Conservation (phyloP, 2,113 vertebrate species). For the Megaceryle maxima region DNA sequence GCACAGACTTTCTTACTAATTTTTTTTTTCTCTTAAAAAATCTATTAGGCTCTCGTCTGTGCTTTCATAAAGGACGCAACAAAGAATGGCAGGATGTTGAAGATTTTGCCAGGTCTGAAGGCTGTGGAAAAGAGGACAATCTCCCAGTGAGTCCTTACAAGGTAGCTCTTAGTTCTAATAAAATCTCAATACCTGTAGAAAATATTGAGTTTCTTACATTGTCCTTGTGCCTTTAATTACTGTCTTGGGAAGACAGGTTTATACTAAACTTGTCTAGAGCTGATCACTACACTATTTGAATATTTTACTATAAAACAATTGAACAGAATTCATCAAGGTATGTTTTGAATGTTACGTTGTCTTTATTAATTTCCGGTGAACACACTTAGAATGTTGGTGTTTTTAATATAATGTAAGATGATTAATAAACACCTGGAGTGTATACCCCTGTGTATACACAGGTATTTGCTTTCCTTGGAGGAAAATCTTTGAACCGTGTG, state of each 20-base stretch:
- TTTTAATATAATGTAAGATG: neutral
- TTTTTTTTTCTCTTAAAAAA: neutral
- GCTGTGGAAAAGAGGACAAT: slow-evolving; percentile 85
- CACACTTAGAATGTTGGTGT: neutral
- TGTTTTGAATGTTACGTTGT: neutral
- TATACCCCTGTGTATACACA: neutral
- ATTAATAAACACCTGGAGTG: neutral
- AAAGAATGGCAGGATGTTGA: slow-evolving; percentile 95
- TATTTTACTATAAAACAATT: neutral
- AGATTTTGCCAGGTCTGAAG: slow-evolving; percentile 85
- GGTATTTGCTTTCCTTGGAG: neutral
- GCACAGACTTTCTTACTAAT: neutral
- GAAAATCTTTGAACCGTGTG: neutral
- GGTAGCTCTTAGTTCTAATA: slow-evolving; percentile 66
- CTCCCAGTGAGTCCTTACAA: slow-evolving; percentile 78
- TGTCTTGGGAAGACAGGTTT: neutral
- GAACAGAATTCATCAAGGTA: neutral
- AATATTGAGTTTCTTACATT: neutral
- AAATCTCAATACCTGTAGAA: neutral
- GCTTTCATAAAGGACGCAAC: slow-evolving; percentile 91
- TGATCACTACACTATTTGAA: neutral
- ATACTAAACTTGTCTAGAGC: neutral
- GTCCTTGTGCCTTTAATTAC: neutral
- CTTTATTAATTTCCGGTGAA: neutral
- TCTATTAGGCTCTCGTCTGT: slow-evolving; percentile 87